Base-by-base conservation (phyloP, 2,888 invertebrate genomes). In the Scaeva pyrastri region DNA sequence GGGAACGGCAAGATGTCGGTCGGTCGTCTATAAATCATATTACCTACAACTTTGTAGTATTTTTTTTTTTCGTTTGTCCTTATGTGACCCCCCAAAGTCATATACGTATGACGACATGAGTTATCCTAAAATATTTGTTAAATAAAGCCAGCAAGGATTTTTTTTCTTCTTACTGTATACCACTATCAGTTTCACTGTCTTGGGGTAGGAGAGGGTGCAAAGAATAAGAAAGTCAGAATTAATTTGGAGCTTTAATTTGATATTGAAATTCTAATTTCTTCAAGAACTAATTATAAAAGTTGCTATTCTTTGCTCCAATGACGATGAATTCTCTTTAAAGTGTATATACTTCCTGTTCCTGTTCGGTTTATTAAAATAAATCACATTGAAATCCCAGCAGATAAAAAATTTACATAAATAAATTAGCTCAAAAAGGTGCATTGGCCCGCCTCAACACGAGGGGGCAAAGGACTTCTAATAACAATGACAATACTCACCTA, bases 1-100 rank as follows among this genome's bases (percentile, higher is more conserved):
- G 77, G 60, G 31, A 81, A 86, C 45, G 82, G 71, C 86, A 82
- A 78, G 86, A 82, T 82, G 82, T 82, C n/a, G n/a, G n/a, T n/a
- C n/a, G n/a, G n/a, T n/a, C 86, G 74, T 77, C 86, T 74, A 86
- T 86, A 86, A 86, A 86, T 86, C 86, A 86, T 86, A 86, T 82
- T 77, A 70, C 86, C 74, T 48, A 62, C 26, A 26, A 36, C 43
- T 43, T 62, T 11, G n/a, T n/a, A n/a, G n/a, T n/a, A n/a, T 48
- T 86, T 77, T 82, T 86, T 74, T 7, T 21, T 12, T 14, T 16
- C 6, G 6, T n/a, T 23, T 56, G 43, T 36, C 52, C 43, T 68
- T 66, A 60, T 31, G 31, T 14, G 72, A 77, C 56, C 77, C 81
- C 77, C 23, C 21, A 39, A 16, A 36, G 56, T 62, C 23, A 6